phyloP scores from a whole-genome alignment of 2,888 invertebrate genomes.

The Rhaphigaster nebulosa region DNA sequence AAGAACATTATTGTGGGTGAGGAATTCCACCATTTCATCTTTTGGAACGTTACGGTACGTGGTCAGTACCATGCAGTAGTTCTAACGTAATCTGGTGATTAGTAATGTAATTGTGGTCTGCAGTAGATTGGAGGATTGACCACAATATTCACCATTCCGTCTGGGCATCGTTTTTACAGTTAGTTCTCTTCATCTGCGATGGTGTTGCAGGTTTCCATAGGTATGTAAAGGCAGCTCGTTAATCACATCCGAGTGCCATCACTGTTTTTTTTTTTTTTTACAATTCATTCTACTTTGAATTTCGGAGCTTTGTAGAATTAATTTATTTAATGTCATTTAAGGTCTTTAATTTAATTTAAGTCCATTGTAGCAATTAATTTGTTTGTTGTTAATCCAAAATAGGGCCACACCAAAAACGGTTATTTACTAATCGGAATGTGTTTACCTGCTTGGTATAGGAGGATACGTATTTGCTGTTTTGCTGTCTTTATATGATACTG shows the following conservation, averaged over 20 bases:
- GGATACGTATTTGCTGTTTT: too few species aligned
- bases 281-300: background rate
- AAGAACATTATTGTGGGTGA: background rate
- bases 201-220: conserved; percentile 16
- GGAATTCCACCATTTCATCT: conserved; percentile 41
- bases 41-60: conserved; percentile 31
- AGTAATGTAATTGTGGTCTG: conserved; percentile 46
- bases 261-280: background rate
- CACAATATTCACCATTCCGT: conserved; percentile 29
- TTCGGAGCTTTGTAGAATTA: background rate
- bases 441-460: too few species aligned
- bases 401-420: too few species aligned
- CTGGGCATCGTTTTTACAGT: conserved; percentile 31
- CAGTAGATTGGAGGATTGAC: conserved; percentile 31
- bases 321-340: too few species aligned
- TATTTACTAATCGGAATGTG: too few species aligned
- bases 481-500: too few species aligned
- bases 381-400: too few species aligned
- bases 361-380: too few species aligned
- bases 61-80: conserved; percentile 27
- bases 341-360: background rate
- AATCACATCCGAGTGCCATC: background rate
- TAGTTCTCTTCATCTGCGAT: conserved; percentile 21
- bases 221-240: background rate
- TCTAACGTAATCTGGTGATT: conserved; percentile 28